A percentile compares a stretch with the other conserved stretches of the same genome.
phyloP scores from a whole-genome alignment of 1,140 invertebrate species.

The Melipona quadrifasciata region DNA sequence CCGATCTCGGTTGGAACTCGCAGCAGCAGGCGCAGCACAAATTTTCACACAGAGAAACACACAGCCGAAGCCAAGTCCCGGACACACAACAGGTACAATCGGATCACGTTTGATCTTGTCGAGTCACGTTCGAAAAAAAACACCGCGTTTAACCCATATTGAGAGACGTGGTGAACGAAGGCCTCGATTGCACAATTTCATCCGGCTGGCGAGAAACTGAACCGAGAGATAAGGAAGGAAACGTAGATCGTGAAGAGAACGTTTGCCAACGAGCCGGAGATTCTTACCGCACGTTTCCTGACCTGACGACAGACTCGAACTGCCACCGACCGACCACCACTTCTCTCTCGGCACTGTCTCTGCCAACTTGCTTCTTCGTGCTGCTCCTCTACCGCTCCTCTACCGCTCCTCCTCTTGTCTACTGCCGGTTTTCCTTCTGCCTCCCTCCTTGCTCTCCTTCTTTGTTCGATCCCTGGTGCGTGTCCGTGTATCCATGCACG shows the following conservation, averaged over 20 bases:
- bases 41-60: constrained; percentile 10
- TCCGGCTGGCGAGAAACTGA: neutral
- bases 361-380: constrained; percentile 55
- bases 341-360: constrained; percentile 46
- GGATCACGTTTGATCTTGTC: constrained; percentile 12
- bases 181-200: constrained; percentile 7
- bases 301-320: constrained; percentile 47
- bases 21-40: neutral
- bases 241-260: neutral
- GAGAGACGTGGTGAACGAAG: neutral
- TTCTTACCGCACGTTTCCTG: constrained; percentile 16
- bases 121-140: neutral
- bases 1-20: neutral
- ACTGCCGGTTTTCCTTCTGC: neutral
- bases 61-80: neutral
- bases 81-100: neutral
- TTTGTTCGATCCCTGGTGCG: constrained; percentile 17
- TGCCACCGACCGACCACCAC: constrained; percentile 38
- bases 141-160: constrained; percentile 48
- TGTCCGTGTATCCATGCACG: constrained; percentile 7
- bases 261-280: constrained; percentile 10
- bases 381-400: constrained; percentile 29
- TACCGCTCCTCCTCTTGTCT: constrained; percentile 15
- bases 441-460: constrained; percentile 19
- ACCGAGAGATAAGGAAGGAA: neutral